These are phyloP conservation scores for Vanessa tameamea DNA, from an alignment of 1,140 invertebrate genomes.

Conservation along the genomic window DNA sequence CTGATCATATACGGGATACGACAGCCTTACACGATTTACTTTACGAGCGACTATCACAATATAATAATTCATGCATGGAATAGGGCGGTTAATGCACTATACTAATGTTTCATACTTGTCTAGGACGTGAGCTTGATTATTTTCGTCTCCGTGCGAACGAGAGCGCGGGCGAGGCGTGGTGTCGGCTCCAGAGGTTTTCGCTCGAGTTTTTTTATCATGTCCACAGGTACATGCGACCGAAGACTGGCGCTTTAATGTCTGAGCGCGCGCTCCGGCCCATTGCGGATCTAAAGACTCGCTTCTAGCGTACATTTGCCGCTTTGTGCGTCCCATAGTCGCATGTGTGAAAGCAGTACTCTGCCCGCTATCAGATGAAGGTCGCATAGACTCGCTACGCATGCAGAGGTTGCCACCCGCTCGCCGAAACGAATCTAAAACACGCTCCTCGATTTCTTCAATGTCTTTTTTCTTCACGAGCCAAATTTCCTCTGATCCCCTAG, in stretches of 20 bases:
- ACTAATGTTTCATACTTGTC: slow-evolving; percentile 80
- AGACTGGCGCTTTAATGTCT: slow-evolving; percentile 69
- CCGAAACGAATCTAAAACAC: slow-evolving; percentile 71
- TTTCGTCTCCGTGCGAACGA: slow-evolving; percentile 69
- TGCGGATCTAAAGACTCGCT: slow-evolving; percentile 72
- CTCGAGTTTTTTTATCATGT: slow-evolving; percentile 69
- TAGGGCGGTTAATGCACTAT: slow-evolving; percentile 49
- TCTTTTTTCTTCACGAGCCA: slow-evolving; percentile 78
- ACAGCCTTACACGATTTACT: slow-evolving; percentile 27
- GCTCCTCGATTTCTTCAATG: slow-evolving; percentile 73
- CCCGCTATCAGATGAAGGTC: slow-evolving; percentile 64
- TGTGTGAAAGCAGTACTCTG: slow-evolving; percentile 56
- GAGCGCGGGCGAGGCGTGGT: slow-evolving; percentile 55
- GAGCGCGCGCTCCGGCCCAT: slow-evolving; percentile 61
- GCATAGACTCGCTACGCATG: slow-evolving; percentile 59
- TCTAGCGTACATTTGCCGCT: slow-evolving; percentile 61
- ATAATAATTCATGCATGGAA: slow-evolving; percentile 48
- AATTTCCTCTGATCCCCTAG: slow-evolving; percentile 71
- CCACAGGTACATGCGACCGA: slow-evolving; percentile 75
- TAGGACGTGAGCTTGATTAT: slow-evolving; percentile 66
- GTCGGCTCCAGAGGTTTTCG: slow-evolving; percentile 50
- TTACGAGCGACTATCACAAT: slow-evolving; percentile 51
- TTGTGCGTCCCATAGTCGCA: slow-evolving; percentile 65
- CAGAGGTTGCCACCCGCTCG: slow-evolving; percentile 67
- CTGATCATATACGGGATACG: slow-evolving; percentile 23